Evolutionary conservation across 2,113 vertebrate species (phyloP).

Genomic region (Calidris pugnax): DNA sequence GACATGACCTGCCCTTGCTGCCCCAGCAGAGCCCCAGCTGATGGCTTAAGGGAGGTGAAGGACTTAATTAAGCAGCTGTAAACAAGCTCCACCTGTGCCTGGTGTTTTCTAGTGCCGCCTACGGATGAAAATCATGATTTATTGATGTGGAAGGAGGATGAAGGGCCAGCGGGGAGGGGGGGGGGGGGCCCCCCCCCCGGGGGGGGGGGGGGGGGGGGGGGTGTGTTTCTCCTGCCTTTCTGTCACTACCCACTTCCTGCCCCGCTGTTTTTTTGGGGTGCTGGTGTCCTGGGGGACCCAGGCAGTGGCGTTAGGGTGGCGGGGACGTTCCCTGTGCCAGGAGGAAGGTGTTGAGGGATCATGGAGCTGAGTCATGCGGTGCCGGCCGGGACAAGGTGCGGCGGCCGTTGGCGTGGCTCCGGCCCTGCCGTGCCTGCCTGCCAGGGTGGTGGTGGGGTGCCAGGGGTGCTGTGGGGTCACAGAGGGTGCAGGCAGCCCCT

Average conservation of each 20-base stretch:
- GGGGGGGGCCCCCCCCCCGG: too few species aligned
- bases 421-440: rapidly evolving
- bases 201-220: too few species aligned
- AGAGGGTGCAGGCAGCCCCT: not conserved
- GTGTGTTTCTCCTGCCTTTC: rapidly evolving
- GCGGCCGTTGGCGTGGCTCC: rapidly evolving
- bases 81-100: not conserved
- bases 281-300: rapidly evolving
- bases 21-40: rapidly evolving
- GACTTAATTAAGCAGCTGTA: not conserved
- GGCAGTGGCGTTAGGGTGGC: rapidly evolving
- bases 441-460: too few species aligned
- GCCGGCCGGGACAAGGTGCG: not conserved
- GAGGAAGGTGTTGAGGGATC: not conserved
- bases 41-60: not conserved
- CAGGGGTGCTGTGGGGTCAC: not conserved
- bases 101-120: not conserved
- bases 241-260: not conserved
- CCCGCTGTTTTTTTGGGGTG: not conserved
- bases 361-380: not conserved
- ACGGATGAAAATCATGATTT: not conserved
- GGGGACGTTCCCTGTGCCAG: not conserved
- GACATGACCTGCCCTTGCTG: rapidly evolving
- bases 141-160: not conserved
- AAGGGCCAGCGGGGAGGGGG: too few species aligned